These are phyloP conservation scores for Porites australiensis DNA, from an alignment of 64 coral and sea anemone species.

Conservation along the genomic window DNA sequence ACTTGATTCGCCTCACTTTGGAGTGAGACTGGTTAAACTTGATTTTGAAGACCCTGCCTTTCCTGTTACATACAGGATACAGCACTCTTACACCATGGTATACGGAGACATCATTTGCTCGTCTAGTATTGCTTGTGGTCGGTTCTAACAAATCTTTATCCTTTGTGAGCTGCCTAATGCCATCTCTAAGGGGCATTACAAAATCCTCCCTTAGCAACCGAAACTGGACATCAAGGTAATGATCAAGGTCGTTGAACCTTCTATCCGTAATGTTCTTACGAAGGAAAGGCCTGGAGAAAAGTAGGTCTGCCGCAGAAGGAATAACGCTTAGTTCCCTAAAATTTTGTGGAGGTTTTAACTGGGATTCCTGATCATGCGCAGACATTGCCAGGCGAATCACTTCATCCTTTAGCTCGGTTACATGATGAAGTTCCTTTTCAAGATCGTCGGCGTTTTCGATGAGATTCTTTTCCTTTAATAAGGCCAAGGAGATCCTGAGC, in stretches of 20 bases:
- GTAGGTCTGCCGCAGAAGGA: conserved; percentile 66
- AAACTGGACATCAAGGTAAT: conserved; percentile 98
- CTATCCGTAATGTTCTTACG: conserved; percentile 79
- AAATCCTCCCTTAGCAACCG: conserved; percentile 91
- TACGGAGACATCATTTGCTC: conserved; percentile 21
- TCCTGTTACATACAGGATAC: conserved; percentile 61
- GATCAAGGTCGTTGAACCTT: conserved; percentile 63
- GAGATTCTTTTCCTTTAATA: background rate
- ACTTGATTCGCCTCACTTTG: conserved; percentile 64
- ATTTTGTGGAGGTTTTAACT: conserved; percentile 65
- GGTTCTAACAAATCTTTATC: background rate
- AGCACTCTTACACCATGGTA: conserved; percentile 65
- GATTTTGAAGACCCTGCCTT: conserved; percentile 72
- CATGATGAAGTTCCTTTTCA: background rate
- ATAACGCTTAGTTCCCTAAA: conserved; percentile 72
- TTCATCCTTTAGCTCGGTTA: background rate
- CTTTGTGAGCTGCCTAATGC: conserved; percentile 27
- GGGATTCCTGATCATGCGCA: background rate
- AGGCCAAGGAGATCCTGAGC: background rate
- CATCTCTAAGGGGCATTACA: conserved; percentile 75
- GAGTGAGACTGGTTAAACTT: conserved; percentile 53
- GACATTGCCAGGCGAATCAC: background rate
- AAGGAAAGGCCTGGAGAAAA: conserved; percentile 67
- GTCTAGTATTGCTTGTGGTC: background rate
- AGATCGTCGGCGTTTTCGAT: background rate